Base-by-base conservation (phyloP, 2,113 vertebrate genomes). In the Tupaia tana region DNA sequence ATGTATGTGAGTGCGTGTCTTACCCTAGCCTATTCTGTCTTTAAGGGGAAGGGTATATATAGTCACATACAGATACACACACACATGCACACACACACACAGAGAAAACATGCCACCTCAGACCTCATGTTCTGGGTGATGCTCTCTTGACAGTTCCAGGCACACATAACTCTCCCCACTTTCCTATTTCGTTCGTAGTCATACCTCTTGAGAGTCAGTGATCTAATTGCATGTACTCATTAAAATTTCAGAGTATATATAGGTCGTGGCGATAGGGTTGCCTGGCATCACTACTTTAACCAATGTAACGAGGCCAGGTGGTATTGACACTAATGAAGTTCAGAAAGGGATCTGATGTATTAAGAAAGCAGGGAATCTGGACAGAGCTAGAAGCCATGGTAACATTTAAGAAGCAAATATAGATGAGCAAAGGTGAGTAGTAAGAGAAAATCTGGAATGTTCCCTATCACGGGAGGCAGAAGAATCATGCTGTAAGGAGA, bases 41-140 rank as follows among this genome's bases (percentile, higher is more conserved):
- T 54, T 54, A 58, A 78, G 43, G 58, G 18, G 63, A 89, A 5
- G 9, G 11, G 43, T 67, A n/a, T 25, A 86, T 7, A 61, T 1
- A 34, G 12, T 85, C 19, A 59, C 0, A 79, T 1, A 71, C 0
- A 6, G 5, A 63, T 29, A 10, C 31, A 15, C 1, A 7, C 14
- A 85, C 24, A 56, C 14, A 58, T 9, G 56, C 22, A 4, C 4
- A 67, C 9, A 77, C 7, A 25, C 5, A 82, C 4, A 20, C 27
- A 29, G 24, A 63, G 19, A 31, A 64, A 31, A 7, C 59, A 67
- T 34, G 58, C 18, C 4, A 83, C 7, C 6, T 83, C 22, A 22
- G 52, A 11, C 29, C 18, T 70, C 34, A 77, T 34, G 24, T 70
- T 78, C 2, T 58, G 58, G 34, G 9, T 61, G 16, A 61, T 56